Evolutionary conservation across 2,113 vertebrate genomes (phyloP).

Genomic region (Cyrtonyx montezumae): DNA sequence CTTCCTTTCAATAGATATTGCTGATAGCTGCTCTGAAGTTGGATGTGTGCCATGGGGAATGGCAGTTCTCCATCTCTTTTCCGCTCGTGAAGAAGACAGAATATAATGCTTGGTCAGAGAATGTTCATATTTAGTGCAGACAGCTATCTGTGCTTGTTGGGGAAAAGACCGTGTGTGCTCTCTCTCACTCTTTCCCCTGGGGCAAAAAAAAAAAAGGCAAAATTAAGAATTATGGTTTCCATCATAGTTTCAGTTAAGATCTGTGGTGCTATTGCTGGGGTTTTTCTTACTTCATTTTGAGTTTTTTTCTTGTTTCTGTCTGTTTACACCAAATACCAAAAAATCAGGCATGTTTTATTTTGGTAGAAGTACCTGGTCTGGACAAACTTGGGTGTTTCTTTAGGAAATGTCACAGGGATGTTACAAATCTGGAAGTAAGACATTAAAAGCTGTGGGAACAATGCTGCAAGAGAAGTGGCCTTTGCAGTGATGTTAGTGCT

Average conservation of each 20-base stretch:
- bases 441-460: background rate
- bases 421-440: background rate
- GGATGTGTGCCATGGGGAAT: background rate
- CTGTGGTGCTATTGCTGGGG: background rate
- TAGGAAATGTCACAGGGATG: background rate
- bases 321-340: background rate
- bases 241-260: background rate
- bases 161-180: background rate
- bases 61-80: constrained; percentile 14
- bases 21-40: background rate
- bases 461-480: background rate
- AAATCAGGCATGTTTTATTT: background rate
- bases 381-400: background rate
- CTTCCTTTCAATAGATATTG: background rate
- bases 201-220: fast-evolving
- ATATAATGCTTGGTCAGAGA: background rate
- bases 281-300: background rate
- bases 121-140: background rate
- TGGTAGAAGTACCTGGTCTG: background rate
- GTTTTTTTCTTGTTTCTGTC: background rate
- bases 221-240: background rate
- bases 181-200: background rate
- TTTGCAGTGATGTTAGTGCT: background rate
- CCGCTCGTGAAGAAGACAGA: background rate
- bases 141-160: background rate